phyloP scores from a whole-genome alignment of 2,113 vertebrate species.

The Serilophus lunatus region DNA sequence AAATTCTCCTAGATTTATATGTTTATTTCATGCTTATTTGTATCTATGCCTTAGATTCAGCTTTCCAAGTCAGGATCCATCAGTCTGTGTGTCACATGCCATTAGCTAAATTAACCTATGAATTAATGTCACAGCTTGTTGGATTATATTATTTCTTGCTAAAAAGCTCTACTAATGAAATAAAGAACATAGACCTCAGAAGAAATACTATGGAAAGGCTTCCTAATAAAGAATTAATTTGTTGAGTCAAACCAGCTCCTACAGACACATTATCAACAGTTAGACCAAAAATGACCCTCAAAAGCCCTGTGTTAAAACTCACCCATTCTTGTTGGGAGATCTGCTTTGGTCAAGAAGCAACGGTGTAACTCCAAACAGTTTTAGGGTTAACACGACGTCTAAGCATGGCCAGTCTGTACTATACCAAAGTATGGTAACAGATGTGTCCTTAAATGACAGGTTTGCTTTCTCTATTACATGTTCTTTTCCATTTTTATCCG shows the following conservation, averaged over 20 bases:
- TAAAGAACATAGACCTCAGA: not conserved
- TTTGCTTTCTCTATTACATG: slow-evolving; percentile 65
- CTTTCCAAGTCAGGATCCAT: not conserved
- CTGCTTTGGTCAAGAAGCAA: slow-evolving; percentile 61
- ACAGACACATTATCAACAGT: not conserved
- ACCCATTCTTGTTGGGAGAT: slow-evolving; percentile 48
- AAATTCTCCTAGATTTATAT: not conserved
- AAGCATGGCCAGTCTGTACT: slow-evolving; percentile 68
- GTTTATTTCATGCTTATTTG: not conserved
- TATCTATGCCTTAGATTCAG: not conserved
- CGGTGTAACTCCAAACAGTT: slow-evolving; percentile 78
- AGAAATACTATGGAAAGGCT: not conserved
- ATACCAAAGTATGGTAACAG: slow-evolving; percentile 79
- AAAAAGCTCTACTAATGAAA: not conserved
- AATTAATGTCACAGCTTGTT: not conserved
- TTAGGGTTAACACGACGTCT: slow-evolving; percentile 70
- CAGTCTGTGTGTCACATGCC: not conserved
- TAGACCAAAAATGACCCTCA: not conserved
- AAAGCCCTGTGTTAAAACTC: not conserved
- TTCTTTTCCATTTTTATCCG: slow-evolving; percentile 70
- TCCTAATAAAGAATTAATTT: not conserved
- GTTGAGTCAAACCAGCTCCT: not conserved
- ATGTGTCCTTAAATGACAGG: slow-evolving; percentile 73
- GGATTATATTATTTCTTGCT: not conserved
- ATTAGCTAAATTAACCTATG: not conserved